These are phyloP conservation scores for Eremophila alpestris DNA, from an alignment of 2,797 vertebrate genomes.

Conservation along the genomic window DNA sequence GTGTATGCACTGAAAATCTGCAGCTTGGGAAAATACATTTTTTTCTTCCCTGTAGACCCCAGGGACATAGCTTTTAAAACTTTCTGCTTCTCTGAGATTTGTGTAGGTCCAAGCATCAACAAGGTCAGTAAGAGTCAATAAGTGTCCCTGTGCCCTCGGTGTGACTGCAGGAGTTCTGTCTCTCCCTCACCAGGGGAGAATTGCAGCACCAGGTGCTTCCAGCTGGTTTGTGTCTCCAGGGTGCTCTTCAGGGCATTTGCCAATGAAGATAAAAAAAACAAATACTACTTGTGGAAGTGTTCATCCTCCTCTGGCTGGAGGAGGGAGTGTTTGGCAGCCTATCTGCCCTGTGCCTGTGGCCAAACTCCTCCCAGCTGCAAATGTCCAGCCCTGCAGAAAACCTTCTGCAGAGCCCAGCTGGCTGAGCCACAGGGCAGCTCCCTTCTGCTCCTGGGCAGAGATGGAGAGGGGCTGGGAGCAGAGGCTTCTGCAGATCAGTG, in stretches of 20 bases:
- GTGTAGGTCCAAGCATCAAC: not conserved
- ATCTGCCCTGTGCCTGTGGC: not conserved
- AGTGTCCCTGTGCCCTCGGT: not conserved
- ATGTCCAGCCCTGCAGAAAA: slow-evolving; percentile 5
- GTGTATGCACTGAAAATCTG: not conserved
- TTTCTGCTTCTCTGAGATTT: not conserved
- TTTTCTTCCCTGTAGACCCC: not conserved
- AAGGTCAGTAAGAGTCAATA: not conserved
- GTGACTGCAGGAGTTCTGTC: not conserved
- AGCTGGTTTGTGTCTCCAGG: not conserved
- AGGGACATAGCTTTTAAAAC: not conserved
- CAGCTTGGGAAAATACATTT: not conserved
- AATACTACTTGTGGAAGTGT: not conserved
- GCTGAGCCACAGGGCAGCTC: not conserved
- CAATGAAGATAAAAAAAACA: not conserved
- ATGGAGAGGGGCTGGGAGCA: not conserved
- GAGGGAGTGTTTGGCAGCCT: not conserved
- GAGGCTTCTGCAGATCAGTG: not conserved
- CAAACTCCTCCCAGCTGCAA: not conserved
- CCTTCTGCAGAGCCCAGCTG: slow-evolving; percentile 20
- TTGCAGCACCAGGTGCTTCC: not conserved
- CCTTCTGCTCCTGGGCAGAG: not conserved
- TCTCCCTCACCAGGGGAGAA: not conserved
- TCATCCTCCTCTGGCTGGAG: not conserved
- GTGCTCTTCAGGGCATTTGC: not conserved